A percentile compares a stretch with the other conserved stretches of the same genome.
Evolutionary conservation across 2,113 vertebrate genomes (phyloP).

Genomic region (Bufo bufo): DNA sequence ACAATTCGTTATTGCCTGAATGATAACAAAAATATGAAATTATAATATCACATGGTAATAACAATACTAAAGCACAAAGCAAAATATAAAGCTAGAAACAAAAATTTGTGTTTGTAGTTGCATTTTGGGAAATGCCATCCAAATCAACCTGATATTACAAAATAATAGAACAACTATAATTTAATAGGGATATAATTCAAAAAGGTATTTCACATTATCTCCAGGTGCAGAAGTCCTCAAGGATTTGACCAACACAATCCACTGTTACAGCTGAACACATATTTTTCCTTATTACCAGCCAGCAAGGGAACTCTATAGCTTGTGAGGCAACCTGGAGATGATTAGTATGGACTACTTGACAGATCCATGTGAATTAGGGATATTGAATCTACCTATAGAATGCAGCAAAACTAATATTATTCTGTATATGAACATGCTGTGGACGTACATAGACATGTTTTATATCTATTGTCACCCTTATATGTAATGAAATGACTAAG

Average conservation of each 20-base stretch:
- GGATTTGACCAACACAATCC: slow-evolving; percentile 40
- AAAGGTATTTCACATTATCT: slow-evolving; percentile 25
- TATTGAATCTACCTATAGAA: slow-evolving; percentile 21
- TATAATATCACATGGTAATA: background rate
- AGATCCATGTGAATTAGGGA: slow-evolving; percentile 22
- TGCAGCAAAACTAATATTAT: slow-evolving; percentile 15
- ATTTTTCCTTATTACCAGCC: slow-evolving; percentile 40
- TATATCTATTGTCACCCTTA: slow-evolving; percentile 31
- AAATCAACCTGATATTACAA: slow-evolving; percentile 14
- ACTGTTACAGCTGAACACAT: slow-evolving; percentile 26
- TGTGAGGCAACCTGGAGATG: slow-evolving; percentile 32
- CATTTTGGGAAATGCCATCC: background rate
- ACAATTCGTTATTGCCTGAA: no score
- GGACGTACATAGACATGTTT: slow-evolving; percentile 31
- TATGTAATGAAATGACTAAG: slow-evolving; percentile 32
- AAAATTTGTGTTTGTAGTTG: background rate
- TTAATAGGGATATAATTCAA: slow-evolving; percentile 25
- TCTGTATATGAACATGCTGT: background rate
- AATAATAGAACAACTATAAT: slow-evolving; percentile 16
- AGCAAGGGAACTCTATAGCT: slow-evolving; percentile 23
- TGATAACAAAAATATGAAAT: no score
- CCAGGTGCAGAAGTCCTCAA: slow-evolving; percentile 44
- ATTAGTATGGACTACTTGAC: slow-evolving; percentile 24
- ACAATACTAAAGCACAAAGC: background rate
- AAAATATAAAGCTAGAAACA: background rate